These are phyloP conservation scores for Hystrix cristata DNA, from an alignment of 2,113 vertebrate species.

Conservation along the genomic window DNA sequence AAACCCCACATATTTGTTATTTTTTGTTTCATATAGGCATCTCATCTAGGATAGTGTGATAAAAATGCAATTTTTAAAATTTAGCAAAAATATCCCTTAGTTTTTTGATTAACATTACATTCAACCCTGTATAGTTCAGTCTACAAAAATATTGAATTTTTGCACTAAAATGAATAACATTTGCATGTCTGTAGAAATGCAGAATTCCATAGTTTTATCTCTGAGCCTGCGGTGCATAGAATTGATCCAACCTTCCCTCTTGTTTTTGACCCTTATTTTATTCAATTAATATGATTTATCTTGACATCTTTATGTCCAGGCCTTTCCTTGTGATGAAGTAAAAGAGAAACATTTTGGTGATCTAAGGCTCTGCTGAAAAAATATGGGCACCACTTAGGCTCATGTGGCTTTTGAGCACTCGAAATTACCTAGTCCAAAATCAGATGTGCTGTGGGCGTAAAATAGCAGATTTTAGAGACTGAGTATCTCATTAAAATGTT, in stretches of 20 bases:
- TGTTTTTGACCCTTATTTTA: background rate
- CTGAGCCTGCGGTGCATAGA: background rate
- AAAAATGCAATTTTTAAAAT: background rate
- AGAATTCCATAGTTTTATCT: background rate
- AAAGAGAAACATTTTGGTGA: background rate
- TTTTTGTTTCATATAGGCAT: background rate
- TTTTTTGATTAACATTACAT: background rate
- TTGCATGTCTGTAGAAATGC: background rate
- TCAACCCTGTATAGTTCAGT: background rate
- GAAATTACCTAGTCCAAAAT: background rate
- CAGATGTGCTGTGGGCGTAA: background rate
- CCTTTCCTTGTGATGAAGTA: background rate
- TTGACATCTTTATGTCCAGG: background rate
- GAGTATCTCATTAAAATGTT: conserved; percentile 11
- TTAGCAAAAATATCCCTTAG: background rate
- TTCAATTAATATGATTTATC: background rate
- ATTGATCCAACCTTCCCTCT: background rate
- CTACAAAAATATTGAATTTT: background rate
- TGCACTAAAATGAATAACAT: background rate
- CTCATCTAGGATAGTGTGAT: background rate
- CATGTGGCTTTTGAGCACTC: background rate
- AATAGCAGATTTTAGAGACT: background rate
- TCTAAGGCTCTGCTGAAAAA: background rate
- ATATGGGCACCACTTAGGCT: background rate
- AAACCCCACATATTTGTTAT: background rate